These are phyloP conservation scores for Troglohyphantes excavatus DNA, from an alignment of 2,888 invertebrate genomes.

Conservation along the genomic window DNA sequence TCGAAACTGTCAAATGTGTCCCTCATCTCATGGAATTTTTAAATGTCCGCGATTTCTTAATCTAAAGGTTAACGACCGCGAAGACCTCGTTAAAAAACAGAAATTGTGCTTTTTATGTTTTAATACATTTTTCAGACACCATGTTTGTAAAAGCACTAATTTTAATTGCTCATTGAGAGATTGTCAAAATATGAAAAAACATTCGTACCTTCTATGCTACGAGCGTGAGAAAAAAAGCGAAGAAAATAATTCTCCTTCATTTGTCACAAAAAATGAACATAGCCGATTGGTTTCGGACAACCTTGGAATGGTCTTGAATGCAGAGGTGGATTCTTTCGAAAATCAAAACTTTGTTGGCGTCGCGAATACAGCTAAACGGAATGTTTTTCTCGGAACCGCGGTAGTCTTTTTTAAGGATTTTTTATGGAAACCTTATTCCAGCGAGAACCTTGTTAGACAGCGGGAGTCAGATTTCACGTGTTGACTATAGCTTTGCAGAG, in stretches of 20 bases:
- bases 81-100: background rate
- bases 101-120: constrained; percentile 5
- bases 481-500: background rate
- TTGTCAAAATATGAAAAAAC: background rate
- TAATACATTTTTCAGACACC: background rate
- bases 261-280: background rate
- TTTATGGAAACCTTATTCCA: background rate
- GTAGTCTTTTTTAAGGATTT: background rate
- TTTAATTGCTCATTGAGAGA: background rate
- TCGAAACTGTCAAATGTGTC: background rate
- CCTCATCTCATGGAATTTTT: background rate
- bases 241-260: background rate
- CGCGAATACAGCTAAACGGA: background rate
- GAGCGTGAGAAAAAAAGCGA: background rate
- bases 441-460: background rate
- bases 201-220: background rate
- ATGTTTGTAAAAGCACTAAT: background rate
- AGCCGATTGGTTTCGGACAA: background rate
- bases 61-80: background rate
- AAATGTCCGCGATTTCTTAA: constrained; percentile 8
- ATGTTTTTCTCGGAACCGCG: background rate
- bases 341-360: background rate
- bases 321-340: background rate
- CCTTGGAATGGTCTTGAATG: no score
- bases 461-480: background rate